Base-by-base conservation (phyloP, 2,888 invertebrate genomes). In the Dynastes maya region DNA sequence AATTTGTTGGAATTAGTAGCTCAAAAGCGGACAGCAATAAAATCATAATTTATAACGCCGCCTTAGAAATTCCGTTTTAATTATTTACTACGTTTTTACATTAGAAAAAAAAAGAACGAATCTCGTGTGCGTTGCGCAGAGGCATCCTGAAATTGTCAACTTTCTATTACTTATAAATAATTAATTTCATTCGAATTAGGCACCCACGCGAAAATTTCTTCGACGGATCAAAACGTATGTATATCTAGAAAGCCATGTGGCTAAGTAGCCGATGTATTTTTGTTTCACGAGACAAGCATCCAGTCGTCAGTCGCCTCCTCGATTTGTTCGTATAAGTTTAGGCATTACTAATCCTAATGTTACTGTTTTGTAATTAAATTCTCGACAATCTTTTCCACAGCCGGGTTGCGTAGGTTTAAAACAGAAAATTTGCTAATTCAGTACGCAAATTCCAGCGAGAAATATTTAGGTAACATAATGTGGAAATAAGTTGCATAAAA, bases 1-100 rank as follows among this genome's bases (percentile, higher is more conserved):
- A 76, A 76, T 76, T 76, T 76, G 76, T 76, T 76, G 55, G 67
- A 76, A 67, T 76, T 76, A 65, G 76, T 76, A 76, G 67, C 76
- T 76, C 51, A 68, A 61, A 45, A 61, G 55, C 64, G 55, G 76
- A 40, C 40, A 58, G 67, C 40, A 67, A 67, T 67, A 55, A 76
- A 76, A 76, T 11, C 55, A 45, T 76, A 67, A 67, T 76, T 76
- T 74, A 74, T 45, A 74, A 74, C 76, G 55, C 55, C 67, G 65
- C 67, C 40, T 55, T 76, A 45, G 61, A 74, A 74, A 74, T 74
- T 74, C 72, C 61, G 61, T 74, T 61, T 74, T 74, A 74, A 74
- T 74, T 74, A 74, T 61, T 74, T 74, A 45, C 72, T 61, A 61
- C 13, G 63, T 61, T 63, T 61, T 74, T 74, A 61, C 61, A 74